phyloP scores from a whole-genome alignment of 2,888 invertebrate genomes.

The Petrolisthes cinctipes region DNA sequence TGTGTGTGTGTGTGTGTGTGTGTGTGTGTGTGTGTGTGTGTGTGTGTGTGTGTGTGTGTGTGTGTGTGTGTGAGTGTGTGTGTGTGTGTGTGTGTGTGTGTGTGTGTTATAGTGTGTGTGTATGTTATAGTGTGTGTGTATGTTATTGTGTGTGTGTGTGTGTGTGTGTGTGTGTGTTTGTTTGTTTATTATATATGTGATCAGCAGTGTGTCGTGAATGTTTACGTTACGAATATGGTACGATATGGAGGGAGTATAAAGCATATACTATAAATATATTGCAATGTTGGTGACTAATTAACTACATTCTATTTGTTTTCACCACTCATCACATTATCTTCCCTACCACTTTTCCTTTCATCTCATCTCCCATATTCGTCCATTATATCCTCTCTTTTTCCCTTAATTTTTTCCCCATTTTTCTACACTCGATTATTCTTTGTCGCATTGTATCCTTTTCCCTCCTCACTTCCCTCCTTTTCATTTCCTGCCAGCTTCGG shows the following conservation, averaged over 20 bases:
- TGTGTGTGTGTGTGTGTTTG: background rate
- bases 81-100: conserved; percentile 45
- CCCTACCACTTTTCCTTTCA: too few species aligned
- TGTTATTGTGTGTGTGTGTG: background rate
- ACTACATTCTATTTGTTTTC: too few species aligned
- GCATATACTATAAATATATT: too few species aligned
- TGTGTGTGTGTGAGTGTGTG: conserved; percentile 34
- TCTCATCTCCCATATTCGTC: too few species aligned
- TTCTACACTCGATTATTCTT: background rate
- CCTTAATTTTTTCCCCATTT: background rate
- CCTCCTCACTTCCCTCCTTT: background rate
- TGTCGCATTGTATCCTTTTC: background rate
- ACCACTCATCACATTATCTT: too few species aligned
- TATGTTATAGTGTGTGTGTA: conserved; percentile 17
- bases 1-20: conserved; percentile 22
- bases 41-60: background rate
- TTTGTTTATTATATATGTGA: background rate
- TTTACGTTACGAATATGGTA: background rate
- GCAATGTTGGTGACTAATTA: too few species aligned
- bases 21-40: conserved; percentile 21
- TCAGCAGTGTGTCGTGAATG: background rate
- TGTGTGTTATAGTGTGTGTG: conserved; percentile 30
- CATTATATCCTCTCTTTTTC: background rate
- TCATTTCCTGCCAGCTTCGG: background rate
- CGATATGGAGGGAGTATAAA: too few species aligned